Percentiles rank a stretch among this genome's conserved stretches.
Evolutionary conservation across 2,113 vertebrate species (phyloP).

Genomic region (Naja naja): DNA sequence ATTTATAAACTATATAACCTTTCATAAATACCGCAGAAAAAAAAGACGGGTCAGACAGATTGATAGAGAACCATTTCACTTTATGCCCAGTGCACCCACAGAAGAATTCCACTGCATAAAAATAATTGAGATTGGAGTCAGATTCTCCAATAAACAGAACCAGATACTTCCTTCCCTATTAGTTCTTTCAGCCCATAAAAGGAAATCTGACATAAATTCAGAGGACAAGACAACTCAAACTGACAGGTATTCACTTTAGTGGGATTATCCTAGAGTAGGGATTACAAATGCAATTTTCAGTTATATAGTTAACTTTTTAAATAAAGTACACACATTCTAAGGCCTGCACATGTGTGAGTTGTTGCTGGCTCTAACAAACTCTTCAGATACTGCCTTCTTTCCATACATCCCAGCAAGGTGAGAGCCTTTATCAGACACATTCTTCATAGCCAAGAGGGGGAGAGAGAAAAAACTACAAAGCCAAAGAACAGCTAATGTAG

Average conservation of each 20-base stretch:
- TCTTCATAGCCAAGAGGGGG: too few species aligned
- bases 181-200: background rate
- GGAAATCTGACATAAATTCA: background rate
- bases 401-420: background rate
- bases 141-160: background rate
- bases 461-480: background rate
- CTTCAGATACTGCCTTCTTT: background rate
- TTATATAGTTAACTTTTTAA: background rate
- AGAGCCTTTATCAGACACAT: background rate
- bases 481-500: background rate
- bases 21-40: background rate
- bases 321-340: background rate
- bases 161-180: background rate
- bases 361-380: background rate
- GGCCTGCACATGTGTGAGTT: background rate
- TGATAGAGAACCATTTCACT: background rate
- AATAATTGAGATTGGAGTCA: background rate
- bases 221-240: background rate
- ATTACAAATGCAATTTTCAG: background rate
- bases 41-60: fast-evolving
- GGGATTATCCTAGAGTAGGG: background rate
- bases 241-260: background rate
- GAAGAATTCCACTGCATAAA: background rate
- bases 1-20: slow-evolving; percentile 26
- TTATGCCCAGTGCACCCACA: fast-evolving